These are phyloP conservation scores for Tenthredo notha DNA, from an alignment of 2,888 invertebrate genomes.

Conservation along the genomic window DNA sequence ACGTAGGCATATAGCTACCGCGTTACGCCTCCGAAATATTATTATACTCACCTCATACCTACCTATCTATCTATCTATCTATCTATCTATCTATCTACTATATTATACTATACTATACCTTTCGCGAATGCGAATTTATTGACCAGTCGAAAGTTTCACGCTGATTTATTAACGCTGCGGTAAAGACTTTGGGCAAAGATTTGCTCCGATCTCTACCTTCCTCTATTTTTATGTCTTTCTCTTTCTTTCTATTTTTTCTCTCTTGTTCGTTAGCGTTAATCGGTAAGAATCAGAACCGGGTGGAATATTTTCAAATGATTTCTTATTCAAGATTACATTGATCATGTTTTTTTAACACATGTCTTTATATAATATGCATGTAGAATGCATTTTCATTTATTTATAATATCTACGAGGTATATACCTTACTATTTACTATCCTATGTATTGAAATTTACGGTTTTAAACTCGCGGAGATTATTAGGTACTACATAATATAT, in stretches of 20 bases:
- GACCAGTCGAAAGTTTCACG: slow-evolving; percentile 4
- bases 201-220: neutral
- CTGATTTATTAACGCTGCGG: slow-evolving; percentile 19
- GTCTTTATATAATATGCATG: no score
- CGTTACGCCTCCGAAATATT: slow-evolving; percentile 37
- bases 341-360: no score
- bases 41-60: slow-evolving; percentile 9
- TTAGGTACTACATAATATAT: neutral
- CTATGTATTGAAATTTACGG: neutral
- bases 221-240: neutral
- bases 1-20: slow-evolving; percentile 18
- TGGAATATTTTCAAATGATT: neutral
- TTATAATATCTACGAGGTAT: neutral
- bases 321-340: neutral
- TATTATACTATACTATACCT: neutral
- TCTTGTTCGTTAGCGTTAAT: neutral
- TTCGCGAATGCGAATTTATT: neutral
- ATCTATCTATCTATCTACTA: neutral
- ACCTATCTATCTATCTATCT: neutral
- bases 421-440: neutral
- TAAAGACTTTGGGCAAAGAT: slow-evolving; percentile 1
- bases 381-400: neutral
- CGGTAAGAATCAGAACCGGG: neutral
- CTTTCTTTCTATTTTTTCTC: neutral
- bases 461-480: neutral